phyloP scores from a whole-genome alignment of 2,113 vertebrate species.

The Poeciliopsis occidentalis region DNA sequence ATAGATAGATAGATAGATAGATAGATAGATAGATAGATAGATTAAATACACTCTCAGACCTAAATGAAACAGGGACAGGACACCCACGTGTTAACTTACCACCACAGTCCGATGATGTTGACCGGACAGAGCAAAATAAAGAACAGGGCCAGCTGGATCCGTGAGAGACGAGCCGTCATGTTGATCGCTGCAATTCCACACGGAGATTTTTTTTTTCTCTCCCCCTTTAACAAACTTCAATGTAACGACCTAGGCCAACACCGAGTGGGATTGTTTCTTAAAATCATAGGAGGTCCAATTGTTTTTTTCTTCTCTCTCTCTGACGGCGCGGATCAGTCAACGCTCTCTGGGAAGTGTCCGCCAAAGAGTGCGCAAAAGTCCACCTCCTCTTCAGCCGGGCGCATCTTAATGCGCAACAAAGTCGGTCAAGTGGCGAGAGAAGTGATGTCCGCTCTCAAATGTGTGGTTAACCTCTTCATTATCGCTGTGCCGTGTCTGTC shows the following conservation, averaged over 20 bases:
- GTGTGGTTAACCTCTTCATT: constrained; percentile 73
- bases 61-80: constrained; percentile 3
- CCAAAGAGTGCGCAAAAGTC: constrained; percentile 59
- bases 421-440: constrained; percentile 70
- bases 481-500: constrained; percentile 43
- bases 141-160: constrained; percentile 89
- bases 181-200: constrained; percentile 53
- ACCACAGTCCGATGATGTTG: constrained; percentile 95
- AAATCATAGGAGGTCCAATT: constrained; percentile 51
- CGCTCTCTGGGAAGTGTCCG: constrained; percentile 37
- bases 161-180: constrained; percentile 85
- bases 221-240: constrained; percentile 39
- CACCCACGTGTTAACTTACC: constrained; percentile 84
- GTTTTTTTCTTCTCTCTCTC: background rate
- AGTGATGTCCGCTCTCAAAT: constrained; percentile 74
- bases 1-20: too few species aligned
- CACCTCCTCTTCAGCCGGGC: constrained; percentile 57
- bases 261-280: constrained; percentile 39
- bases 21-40: too few species aligned
- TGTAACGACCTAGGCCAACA: constrained; percentile 49
- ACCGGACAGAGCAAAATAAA: constrained; percentile 92
- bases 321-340: constrained; percentile 42
- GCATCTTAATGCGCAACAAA: constrained; percentile 70
- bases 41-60: background rate
- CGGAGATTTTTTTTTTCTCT: constrained; percentile 26